These are phyloP conservation scores for Antennarius striatus DNA, from an alignment of 2,113 vertebrate species.

Conservation along the genomic window DNA sequence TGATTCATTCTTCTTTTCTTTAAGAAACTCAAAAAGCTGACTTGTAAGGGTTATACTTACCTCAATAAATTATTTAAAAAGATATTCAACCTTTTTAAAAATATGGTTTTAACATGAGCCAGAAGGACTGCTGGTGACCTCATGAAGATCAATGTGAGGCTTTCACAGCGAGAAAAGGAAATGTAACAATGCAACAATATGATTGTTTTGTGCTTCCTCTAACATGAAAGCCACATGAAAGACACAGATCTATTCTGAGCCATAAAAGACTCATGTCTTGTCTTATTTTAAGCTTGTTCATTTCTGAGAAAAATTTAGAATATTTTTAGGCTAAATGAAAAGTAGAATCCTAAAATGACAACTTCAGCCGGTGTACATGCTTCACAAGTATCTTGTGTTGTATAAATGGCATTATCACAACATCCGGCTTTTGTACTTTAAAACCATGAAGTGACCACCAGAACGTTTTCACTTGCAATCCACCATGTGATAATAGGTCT, in stretches of 20 bases:
- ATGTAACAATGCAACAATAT: constrained; percentile 87
- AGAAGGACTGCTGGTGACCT: constrained; percentile 66
- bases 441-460: constrained; percentile 52
- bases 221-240: constrained; percentile 80
- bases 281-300: constrained; percentile 81
- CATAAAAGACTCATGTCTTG: constrained; percentile 76
- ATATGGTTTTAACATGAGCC: constrained; percentile 36
- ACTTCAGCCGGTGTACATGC: constrained; percentile 35
- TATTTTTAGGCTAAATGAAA: constrained; percentile 78
- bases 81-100: constrained; percentile 16
- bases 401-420: constrained; percentile 49
- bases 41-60: background rate
- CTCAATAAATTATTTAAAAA: background rate
- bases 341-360: constrained; percentile 47
- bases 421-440: constrained; percentile 60
- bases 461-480: constrained; percentile 64
- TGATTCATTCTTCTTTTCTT: background rate
- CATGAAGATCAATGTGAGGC: constrained; percentile 78
- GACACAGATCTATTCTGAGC: constrained; percentile 75
- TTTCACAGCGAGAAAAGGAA: constrained; percentile 80
- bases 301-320: constrained; percentile 73
- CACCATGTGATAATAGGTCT: constrained; percentile 56
- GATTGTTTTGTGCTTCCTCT: constrained; percentile 81
- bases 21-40: background rate
- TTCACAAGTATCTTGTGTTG: constrained; percentile 10